Base-by-base conservation (phyloP, 2,888 invertebrate species). In the Metopia argyrocephala region DNA sequence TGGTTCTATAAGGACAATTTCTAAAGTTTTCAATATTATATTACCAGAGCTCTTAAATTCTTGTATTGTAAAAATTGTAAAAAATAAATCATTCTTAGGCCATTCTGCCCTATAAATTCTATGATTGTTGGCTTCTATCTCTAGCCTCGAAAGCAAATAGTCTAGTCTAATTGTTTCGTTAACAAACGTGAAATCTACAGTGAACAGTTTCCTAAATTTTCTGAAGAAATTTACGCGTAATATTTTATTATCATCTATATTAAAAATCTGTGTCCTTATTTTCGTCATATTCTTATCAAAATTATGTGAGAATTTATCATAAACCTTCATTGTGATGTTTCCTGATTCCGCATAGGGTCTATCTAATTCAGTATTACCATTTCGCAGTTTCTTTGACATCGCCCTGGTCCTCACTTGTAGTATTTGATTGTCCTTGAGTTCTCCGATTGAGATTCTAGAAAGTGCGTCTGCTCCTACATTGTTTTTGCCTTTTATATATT, bases 401-500 rank as follows among this genome's bases (percentile, higher is more conserved):
- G 27, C 38, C 50, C 73, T 59, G 5, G 70, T 61, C 28, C 25
- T 57, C 12, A 61, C 59, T n/a, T n/a, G n/a, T 31, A 66, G 27
- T 50, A 75, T 20, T 5, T 46, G 59, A 18, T 20, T 31, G 9
- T 50, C 48, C 57, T 48, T 68, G 28, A 76, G 38, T 27, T 78
- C 76, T 27, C 68, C 65, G 45, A 78, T 59, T 64, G 80, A 65
- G 12, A 80, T 62, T 25, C 75, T 21, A n/a, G 75, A 80, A 15
- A 83, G 48, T 59, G 83, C 82, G 48, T 83, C 82, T n/a, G 79
- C 76, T 50, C 54, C 80, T 20, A 71, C 69, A 28, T 83, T 83
- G 28, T 82, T 76, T 65, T 82, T 83, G 7, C 84, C 83, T 76
- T 71, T 78, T 28, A 84, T 75, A 62, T 85, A 82, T 25, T 84